phyloP scores from a whole-genome alignment of 2,113 vertebrate genomes.

The Tyto alba region DNA sequence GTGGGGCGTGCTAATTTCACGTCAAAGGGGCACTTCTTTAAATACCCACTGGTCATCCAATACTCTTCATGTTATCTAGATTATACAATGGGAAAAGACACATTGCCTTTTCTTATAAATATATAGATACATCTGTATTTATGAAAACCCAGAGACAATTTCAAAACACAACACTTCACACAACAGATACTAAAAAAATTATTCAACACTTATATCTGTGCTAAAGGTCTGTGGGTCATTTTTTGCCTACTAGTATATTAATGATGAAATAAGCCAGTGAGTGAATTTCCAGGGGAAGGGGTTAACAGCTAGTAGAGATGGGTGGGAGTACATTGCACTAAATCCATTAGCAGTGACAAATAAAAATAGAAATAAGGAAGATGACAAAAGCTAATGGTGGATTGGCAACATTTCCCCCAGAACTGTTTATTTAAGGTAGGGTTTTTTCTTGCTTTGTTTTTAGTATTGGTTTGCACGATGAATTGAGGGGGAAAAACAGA shows the following conservation, averaged over 20 bases:
- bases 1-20: background rate
- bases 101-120: background rate
- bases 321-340: background rate
- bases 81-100: background rate
- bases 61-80: background rate
- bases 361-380: background rate
- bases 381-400: constrained; percentile 2
- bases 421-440: background rate
- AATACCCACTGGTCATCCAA: background rate
- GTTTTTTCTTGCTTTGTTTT: background rate
- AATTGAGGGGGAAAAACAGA: background rate
- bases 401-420: background rate
- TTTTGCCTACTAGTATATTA: background rate
- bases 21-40: background rate
- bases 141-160: background rate
- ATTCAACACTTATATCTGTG: background rate
- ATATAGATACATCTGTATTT: accelerated
- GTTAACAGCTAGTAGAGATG: background rate
- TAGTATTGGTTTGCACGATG: background rate
- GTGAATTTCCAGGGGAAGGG: constrained; percentile 10
- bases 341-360: constrained; percentile 38
- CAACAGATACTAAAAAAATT: background rate
- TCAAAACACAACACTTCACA: background rate
- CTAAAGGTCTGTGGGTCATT: background rate
- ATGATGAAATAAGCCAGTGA: background rate